These are phyloP conservation scores for Cyphomyrus plagiostoma DNA, from an alignment of 2,113 vertebrate species.

Conservation along the genomic window DNA sequence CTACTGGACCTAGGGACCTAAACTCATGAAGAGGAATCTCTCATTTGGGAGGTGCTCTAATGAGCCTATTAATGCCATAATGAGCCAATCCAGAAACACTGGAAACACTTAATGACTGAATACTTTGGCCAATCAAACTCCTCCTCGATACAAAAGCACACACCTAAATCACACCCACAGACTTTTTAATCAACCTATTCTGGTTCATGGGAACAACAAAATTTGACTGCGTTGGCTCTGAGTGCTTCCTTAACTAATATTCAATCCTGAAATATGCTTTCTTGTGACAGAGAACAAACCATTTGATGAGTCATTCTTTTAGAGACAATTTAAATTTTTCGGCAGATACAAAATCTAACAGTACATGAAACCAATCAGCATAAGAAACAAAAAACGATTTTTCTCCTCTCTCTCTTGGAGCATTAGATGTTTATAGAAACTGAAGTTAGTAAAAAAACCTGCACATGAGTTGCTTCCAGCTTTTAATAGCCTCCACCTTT, in stretches of 20 bases:
- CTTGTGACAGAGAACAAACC: background rate
- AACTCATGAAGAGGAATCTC: background rate
- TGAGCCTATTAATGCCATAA: background rate
- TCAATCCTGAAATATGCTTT: background rate
- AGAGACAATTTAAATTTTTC: background rate
- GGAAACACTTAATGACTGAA: background rate
- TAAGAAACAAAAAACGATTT: too few species aligned
- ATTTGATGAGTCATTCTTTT: background rate
- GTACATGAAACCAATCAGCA: background rate
- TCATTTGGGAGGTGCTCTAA: background rate
- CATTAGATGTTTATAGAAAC: background rate
- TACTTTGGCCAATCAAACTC: background rate
- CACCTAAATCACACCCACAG: background rate
- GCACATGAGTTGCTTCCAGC: background rate
- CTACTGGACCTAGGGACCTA: background rate
- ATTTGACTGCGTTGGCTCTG: background rate
- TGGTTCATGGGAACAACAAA: background rate
- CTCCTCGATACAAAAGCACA: background rate
- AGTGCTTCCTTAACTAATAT: background rate
- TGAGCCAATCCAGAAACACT: background rate
- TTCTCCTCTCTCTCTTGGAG: background rate
- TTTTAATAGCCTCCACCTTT: constrained; percentile 28
- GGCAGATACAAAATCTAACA: background rate
- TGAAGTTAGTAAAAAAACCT: background rate
- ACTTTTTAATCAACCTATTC: background rate